These are phyloP conservation scores for Heliconius hewitsoni DNA, from an alignment of 1,140 invertebrate species.

Conservation along the genomic window DNA sequence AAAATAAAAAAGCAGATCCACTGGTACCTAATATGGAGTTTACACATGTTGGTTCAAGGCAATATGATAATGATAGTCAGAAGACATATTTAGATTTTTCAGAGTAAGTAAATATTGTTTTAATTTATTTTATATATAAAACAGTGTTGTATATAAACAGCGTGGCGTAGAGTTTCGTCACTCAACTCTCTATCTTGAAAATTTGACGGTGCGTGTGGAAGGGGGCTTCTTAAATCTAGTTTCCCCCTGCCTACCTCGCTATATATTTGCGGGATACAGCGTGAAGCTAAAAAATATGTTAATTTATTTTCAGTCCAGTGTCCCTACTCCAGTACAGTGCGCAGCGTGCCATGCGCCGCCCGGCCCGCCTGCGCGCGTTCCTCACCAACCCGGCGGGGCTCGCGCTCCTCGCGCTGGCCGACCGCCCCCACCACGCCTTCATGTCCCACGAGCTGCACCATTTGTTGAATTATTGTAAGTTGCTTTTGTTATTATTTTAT, in stretches of 20 bases:
- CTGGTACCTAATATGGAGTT: slow-evolving; percentile 74
- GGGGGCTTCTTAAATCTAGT: too few relatives aligned
- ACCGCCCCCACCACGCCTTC: slow-evolving; percentile 48
- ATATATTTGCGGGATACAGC: too few relatives aligned
- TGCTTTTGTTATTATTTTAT: neutral
- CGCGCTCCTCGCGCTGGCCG: slow-evolving; percentile 48
- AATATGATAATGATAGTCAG: slow-evolving; percentile 57
- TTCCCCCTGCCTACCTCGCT: too few relatives aligned
- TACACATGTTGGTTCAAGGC: slow-evolving; percentile 62
- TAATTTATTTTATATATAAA: too few relatives aligned
- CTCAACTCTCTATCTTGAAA: too few relatives aligned
- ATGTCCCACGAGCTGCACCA: slow-evolving; percentile 60
- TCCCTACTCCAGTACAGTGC: slow-evolving; percentile 55
- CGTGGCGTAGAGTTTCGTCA: too few relatives aligned
- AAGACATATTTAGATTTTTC: slow-evolving; percentile 74
- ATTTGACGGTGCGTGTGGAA: too few relatives aligned
- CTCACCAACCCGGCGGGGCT: slow-evolving; percentile 50
- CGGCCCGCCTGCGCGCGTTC: slow-evolving; percentile 57
- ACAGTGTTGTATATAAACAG: too few relatives aligned
- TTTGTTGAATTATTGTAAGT: slow-evolving; percentile 58
- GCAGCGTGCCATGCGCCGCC: slow-evolving; percentile 43
- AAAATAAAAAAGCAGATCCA: slow-evolving; percentile 60
- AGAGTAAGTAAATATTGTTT: slow-evolving; percentile 56
- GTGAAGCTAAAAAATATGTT: too few relatives aligned
- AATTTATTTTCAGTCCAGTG: slow-evolving; percentile 46